phyloP scores from a whole-genome alignment of 2,113 vertebrate species.

The Pavo muticus region DNA sequence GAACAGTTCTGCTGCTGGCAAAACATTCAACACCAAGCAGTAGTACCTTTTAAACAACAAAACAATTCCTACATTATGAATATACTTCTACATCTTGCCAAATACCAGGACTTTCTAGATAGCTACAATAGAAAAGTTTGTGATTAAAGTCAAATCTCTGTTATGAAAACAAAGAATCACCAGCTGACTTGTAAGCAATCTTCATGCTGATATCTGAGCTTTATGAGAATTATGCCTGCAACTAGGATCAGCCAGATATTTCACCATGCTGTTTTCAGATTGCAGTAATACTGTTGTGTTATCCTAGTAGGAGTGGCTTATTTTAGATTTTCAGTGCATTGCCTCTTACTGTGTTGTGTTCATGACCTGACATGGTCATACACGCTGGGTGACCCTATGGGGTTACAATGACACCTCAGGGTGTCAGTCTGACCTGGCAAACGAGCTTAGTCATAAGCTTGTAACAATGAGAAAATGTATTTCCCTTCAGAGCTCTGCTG shows the following conservation, averaged over 20 bases:
- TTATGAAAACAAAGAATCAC: not conserved
- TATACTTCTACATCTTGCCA: not conserved
- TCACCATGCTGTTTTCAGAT: not conserved
- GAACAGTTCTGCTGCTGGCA: not conserved
- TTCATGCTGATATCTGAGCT: not conserved
- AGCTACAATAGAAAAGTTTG: not conserved
- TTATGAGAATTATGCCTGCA: not conserved
- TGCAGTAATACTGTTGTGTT: not conserved
- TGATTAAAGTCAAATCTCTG: not conserved
- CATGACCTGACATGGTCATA: not conserved
- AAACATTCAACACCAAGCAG: accelerated
- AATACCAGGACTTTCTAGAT: not conserved
- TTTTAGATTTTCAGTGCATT: not conserved
- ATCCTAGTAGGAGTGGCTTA: not conserved
- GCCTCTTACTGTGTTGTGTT: not conserved
- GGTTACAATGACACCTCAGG: not conserved
- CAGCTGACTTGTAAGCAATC: not conserved
- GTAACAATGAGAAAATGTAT: not conserved
- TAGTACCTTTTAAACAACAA: not conserved
- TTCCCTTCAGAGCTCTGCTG: not conserved
- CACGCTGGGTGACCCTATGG: not conserved
- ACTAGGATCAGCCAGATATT: not conserved
- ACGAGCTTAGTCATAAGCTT: not conserved
- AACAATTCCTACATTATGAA: not conserved
- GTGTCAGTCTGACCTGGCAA: not conserved